These are phyloP conservation scores for Noctua janthe DNA, from an alignment of 2,888 invertebrate species.

Conservation along the genomic window DNA sequence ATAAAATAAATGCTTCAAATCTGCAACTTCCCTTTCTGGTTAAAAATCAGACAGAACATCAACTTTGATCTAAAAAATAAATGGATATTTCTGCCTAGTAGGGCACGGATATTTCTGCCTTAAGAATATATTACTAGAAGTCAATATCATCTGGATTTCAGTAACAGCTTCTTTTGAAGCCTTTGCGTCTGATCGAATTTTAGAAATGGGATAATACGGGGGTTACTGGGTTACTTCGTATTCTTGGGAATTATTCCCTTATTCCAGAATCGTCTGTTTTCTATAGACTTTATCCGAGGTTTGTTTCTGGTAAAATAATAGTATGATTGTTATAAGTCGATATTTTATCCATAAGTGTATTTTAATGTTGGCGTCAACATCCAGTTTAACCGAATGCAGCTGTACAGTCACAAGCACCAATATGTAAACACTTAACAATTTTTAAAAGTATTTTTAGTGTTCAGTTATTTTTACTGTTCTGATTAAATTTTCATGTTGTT, in stretches of 20 bases:
- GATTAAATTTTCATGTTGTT: no score
- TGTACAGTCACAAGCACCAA: no score
- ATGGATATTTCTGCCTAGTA: not conserved
- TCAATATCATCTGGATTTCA: constrained; percentile 44
- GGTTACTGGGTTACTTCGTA: constrained; percentile 23
- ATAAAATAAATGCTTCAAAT: not conserved
- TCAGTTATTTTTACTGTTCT: no score
- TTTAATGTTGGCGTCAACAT: not conserved
- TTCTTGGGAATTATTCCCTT: constrained; percentile 2
- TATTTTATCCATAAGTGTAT: not conserved
- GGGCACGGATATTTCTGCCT: constrained; percentile 9
- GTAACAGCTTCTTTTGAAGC: constrained; percentile 39
- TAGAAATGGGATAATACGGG: constrained; percentile 40
- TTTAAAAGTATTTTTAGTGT: no score
- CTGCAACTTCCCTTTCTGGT: not conserved
- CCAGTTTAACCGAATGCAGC: no score
- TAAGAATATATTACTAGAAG: constrained; percentile 38
- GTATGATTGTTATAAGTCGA: not conserved
- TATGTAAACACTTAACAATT: no score
- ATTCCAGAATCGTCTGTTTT: not conserved
- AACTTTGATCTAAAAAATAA: not conserved
- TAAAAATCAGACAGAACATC: not conserved
- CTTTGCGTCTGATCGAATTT: constrained; percentile 39
- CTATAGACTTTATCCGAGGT: not conserved
- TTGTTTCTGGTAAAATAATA: not conserved